Evolutionary conservation across 1,140 invertebrate species (phyloP).

Genomic region (Brachionus koreanus): DNA sequence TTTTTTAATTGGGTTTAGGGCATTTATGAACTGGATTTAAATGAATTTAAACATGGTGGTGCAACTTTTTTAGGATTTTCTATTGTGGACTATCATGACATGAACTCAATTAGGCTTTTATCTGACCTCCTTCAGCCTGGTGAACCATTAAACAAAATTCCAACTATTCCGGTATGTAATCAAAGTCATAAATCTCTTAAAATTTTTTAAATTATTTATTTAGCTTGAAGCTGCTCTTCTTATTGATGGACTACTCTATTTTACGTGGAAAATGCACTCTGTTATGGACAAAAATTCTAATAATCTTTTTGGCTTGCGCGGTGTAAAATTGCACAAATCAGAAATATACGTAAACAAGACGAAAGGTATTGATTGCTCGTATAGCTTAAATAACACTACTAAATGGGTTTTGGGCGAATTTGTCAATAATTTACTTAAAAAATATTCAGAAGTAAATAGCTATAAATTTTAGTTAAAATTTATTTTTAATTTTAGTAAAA

Average conservation of each 20-base stretch:
- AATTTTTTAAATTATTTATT: background rate
- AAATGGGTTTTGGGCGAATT: conserved; percentile 28
- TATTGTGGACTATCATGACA: conserved; percentile 4
- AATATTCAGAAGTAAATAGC: background rate
- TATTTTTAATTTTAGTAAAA: background rate
- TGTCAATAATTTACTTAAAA: conserved; percentile 1
- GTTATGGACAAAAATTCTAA: background rate
- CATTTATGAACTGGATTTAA: conserved; percentile 18
- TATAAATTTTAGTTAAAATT: background rate
- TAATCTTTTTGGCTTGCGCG: background rate
- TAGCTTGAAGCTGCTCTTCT: conserved; percentile 28
- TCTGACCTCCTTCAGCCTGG: conserved; percentile 23
- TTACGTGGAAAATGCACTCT: background rate
- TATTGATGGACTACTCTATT: conserved; percentile 20
- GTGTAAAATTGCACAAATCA: background rate
- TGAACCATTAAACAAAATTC: conserved; percentile 22
- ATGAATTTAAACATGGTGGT: conserved; percentile 39
- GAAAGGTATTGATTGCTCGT: conserved; percentile 24
- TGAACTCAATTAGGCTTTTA: conserved; percentile 30
- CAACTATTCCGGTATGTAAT: background rate
- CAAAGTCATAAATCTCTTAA: background rate
- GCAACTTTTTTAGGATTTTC: conserved; percentile 30
- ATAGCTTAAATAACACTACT: background rate
- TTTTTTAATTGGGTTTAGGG: background rate
- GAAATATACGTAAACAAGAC: conserved; percentile 30